These are phyloP conservation scores for Drosophila asahinai DNA, from an alignment of 1,140 invertebrate species.

Conservation along the genomic window DNA sequence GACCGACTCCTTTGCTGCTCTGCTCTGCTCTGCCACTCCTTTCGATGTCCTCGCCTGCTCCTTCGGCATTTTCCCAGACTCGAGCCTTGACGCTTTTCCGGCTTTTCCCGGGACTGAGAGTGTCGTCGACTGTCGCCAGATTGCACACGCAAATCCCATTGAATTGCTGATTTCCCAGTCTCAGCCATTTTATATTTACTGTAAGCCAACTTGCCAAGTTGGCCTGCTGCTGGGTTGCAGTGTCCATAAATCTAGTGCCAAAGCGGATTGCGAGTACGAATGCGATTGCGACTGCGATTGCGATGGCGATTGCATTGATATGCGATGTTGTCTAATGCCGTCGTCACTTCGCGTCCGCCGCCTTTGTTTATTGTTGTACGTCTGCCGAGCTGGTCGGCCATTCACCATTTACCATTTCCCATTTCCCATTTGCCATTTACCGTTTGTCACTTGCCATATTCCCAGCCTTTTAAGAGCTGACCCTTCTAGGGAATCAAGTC, in stretches of 20 bases:
- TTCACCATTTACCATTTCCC: conserved; percentile 18
- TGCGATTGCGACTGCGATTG: conserved; percentile 43
- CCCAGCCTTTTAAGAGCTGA: conserved; percentile 24
- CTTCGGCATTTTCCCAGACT: background rate
- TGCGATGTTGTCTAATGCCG: conserved; percentile 67
- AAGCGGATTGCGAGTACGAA: conserved; percentile 69
- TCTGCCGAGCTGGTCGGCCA: conserved; percentile 54
- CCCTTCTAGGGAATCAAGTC: conserved; percentile 21
- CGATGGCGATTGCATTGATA: conserved; percentile 66
- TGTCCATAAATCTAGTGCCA: conserved; percentile 73
- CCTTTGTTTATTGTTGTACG: conserved; percentile 60
- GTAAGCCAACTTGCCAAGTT: conserved; percentile 49
- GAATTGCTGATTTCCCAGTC: conserved; percentile 70
- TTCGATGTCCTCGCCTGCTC: background rate
- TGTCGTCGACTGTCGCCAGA: conserved; percentile 64
- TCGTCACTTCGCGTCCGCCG: conserved; percentile 24
- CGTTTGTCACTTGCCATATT: conserved; percentile 16
- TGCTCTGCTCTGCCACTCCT: background rate
- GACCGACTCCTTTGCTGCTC: conserved; percentile 11
- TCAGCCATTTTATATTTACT: conserved; percentile 59
- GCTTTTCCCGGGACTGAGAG: conserved; percentile 12
- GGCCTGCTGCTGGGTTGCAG: conserved; percentile 47
- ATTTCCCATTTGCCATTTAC: background rate
- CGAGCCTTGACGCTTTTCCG: background rate
- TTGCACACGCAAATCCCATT: conserved; percentile 72